These are phyloP conservation scores for Aricia artaxerxes DNA, from an alignment of 2,888 invertebrate species.

Conservation along the genomic window DNA sequence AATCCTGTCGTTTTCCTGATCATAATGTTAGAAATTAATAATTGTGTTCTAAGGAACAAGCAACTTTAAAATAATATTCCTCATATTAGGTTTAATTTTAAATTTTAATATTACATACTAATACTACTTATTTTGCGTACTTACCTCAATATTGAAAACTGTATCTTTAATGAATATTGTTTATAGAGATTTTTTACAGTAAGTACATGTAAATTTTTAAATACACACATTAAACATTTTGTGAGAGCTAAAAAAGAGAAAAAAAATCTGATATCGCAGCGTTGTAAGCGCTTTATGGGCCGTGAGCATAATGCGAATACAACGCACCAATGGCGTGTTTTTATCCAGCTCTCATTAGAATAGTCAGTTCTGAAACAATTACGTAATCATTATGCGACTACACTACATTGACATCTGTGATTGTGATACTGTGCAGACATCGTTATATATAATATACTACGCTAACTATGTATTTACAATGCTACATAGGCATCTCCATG, in stretches of 20 bases:
- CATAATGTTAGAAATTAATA: not conserved
- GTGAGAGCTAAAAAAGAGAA: not conserved
- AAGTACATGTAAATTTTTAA: no score
- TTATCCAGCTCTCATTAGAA: constrained; percentile 43
- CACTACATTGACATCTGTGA: constrained; percentile 9
- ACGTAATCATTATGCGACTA: constrained; percentile 35
- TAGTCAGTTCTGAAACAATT: constrained; percentile 48
- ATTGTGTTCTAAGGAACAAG: not conserved
- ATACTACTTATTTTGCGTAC: no score
- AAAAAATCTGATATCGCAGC: constrained; percentile 30
- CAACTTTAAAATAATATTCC: no score
- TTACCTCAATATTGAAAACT: no score
- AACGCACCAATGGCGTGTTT: constrained; percentile 49
- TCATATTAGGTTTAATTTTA: not conserved
- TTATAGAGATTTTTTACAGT: no score
- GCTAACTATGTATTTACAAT: not conserved
- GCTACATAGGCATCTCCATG: not conserved
- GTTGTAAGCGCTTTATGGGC: constrained; percentile 43
- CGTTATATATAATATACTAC: not conserved
- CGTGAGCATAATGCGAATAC: constrained; percentile 41
- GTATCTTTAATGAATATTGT: no score
- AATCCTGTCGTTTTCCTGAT: not conserved
- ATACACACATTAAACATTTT: no score
- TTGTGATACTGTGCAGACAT: constrained; percentile 17
- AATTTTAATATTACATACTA: not conserved